phyloP scores from a whole-genome alignment of 2,888 invertebrate species.

The Sphecodes monilicornis region DNA sequence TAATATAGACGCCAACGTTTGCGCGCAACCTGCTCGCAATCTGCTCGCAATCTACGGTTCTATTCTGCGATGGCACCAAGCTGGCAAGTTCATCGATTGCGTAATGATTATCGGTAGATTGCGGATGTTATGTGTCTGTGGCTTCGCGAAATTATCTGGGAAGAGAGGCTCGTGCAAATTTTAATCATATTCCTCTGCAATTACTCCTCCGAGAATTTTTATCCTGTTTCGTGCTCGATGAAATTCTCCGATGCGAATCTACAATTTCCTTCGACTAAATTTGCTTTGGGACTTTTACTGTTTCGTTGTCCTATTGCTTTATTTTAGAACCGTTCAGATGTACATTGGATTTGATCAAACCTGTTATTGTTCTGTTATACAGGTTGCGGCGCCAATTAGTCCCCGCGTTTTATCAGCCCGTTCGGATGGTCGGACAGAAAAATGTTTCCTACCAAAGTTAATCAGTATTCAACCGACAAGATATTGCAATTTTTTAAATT shows the following conservation, averaged over 20 bases:
- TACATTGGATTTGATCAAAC: too few species aligned
- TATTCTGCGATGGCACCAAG: not conserved
- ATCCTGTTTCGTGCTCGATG: not conserved
- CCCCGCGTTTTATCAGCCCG: too few species aligned
- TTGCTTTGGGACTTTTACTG: not conserved
- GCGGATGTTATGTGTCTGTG: not conserved
- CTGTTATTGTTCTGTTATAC: too few species aligned
- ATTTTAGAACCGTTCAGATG: not conserved
- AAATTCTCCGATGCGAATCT: not conserved
- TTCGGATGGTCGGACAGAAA: too few species aligned
- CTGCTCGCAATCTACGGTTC: not conserved
- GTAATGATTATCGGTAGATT: slow-evolving; percentile 4
- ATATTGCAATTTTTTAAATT: too few species aligned
- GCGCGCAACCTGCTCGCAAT: not conserved
- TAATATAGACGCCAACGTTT: not conserved
- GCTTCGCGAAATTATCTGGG: not conserved
- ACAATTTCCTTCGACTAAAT: too few species aligned
- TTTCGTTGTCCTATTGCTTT: not conserved
- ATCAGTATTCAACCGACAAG: too few species aligned
- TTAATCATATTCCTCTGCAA: not conserved
- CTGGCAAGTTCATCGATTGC: not conserved
- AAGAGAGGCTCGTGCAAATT: not conserved
- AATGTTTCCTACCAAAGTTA: too few species aligned
- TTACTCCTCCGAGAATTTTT: not conserved
- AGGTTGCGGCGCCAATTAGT: too few species aligned